Conservation (phyloP, 1,140 invertebrate genomes). For the Scaptomyza hsui region DNA sequence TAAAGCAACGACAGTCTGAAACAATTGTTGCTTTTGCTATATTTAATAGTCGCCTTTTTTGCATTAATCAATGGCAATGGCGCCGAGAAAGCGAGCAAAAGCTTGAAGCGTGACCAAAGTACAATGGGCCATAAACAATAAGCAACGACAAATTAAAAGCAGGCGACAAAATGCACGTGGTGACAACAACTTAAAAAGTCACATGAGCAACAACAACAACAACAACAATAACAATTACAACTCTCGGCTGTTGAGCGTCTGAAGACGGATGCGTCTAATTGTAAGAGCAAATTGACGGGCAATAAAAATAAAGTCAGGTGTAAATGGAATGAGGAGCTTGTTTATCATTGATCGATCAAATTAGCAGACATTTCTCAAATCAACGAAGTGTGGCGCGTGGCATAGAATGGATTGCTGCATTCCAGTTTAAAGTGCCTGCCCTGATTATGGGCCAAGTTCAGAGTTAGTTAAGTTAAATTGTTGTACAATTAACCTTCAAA, state of each 20-base stretch:
- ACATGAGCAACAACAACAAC: constrained; percentile 25
- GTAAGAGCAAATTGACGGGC: constrained; percentile 74
- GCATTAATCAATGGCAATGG: constrained; percentile 31
- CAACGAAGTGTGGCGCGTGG: constrained; percentile 31
- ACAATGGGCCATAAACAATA: constrained; percentile 14
- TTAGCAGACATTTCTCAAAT: constrained; percentile 61
- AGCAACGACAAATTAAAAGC: constrained; percentile 24
- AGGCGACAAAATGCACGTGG: constrained; percentile 13
- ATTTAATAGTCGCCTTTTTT: neutral
- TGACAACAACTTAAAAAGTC: constrained; percentile 15
- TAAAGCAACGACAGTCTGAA: neutral
- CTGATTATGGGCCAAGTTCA: constrained; percentile 15
- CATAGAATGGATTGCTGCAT: constrained; percentile 11
- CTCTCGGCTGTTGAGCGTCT: neutral
- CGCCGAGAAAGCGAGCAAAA: constrained; percentile 3
- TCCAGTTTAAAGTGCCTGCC: constrained; percentile 7
- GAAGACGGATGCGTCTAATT: constrained; percentile 77
- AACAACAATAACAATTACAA: constrained; percentile 8
- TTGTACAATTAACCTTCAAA: constrained; percentile 69
- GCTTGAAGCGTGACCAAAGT: constrained; percentile 35
- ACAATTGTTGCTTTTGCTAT: constrained; percentile 5
- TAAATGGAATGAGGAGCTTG: constrained; percentile 42
- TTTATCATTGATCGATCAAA: constrained; percentile 66
- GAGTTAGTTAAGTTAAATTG: constrained; percentile 25
- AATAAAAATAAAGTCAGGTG: constrained; percentile 61